Conservation (phyloP, 2,797 vertebrate genomes). For the Liparis tanakae region DNA sequence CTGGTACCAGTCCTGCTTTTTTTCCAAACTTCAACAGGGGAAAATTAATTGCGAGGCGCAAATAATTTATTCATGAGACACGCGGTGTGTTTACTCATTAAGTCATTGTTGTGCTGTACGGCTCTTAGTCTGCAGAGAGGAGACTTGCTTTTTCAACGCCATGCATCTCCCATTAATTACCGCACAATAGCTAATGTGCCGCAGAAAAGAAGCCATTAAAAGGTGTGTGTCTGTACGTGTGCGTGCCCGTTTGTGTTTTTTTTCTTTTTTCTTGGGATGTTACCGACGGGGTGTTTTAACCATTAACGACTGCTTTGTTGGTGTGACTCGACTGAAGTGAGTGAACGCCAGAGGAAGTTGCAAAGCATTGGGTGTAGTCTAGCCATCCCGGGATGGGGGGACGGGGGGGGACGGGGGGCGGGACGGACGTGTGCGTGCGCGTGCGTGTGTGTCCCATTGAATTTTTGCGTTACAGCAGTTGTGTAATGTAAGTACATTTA, state of each 20-base stretch:
- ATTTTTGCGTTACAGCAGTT: background rate
- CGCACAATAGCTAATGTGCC: slow-evolving; percentile 78
- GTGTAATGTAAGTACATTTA: background rate
- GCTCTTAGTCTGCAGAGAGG: slow-evolving; percentile 75
- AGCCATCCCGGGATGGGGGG: slow-evolving; percentile 3
- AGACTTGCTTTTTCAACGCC: slow-evolving; percentile 73
- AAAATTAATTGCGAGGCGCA: slow-evolving; percentile 77
- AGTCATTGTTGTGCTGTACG: slow-evolving; percentile 77
- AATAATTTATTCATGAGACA: slow-evolving; percentile 83
- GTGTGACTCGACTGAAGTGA: slow-evolving; percentile 46
- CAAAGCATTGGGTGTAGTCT: slow-evolving; percentile 20
- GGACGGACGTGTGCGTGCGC: slow-evolving; percentile 16
- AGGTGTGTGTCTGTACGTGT: slow-evolving; percentile 53
- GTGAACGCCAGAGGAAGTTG: slow-evolving; percentile 26
- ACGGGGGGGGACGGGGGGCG: background rate
- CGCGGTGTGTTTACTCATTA: slow-evolving; percentile 82
- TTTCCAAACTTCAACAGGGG: slow-evolving; percentile 62
- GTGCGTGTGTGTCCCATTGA: slow-evolving; percentile 16
- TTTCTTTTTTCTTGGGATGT: slow-evolving; percentile 46
- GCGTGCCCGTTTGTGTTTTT: background rate
- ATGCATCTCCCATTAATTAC: slow-evolving; percentile 80
- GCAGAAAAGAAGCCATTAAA: slow-evolving; percentile 78
- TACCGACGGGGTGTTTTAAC: slow-evolving; percentile 56
- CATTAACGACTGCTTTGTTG: slow-evolving; percentile 57
- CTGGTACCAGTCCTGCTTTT: slow-evolving; percentile 47